Conservation (phyloP, 2,888 invertebrate genomes). For the Calameuta filiformis region DNA sequence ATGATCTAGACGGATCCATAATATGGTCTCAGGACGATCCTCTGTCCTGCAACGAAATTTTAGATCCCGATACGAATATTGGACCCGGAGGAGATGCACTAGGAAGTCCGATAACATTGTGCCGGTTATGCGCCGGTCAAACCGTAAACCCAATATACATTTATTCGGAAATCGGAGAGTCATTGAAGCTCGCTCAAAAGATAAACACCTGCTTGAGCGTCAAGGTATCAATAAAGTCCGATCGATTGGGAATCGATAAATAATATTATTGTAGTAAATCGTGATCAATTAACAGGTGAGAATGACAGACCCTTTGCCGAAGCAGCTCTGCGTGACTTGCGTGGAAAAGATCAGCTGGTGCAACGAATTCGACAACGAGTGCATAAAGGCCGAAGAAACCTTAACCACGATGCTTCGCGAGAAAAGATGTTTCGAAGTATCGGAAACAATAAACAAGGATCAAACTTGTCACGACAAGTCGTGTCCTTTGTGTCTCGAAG, state of each 20-base stretch:
- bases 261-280: not conserved
- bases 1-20: conserved; percentile 42
- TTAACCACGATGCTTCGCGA: conserved; percentile 38
- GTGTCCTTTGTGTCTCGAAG: conserved; percentile 47
- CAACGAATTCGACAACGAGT: conserved; percentile 46
- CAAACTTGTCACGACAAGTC: conserved; percentile 25
- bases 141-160: conserved; percentile 46
- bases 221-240: conserved; percentile 35
- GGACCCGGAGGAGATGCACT: conserved; percentile 14
- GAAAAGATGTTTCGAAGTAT: conserved; percentile 24
- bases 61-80: conserved; percentile 26
- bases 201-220: conserved; percentile 50
- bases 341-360: conserved; percentile 51
- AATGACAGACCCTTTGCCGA: conserved; percentile 50
- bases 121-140: conserved; percentile 48
- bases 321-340: conserved; percentile 45
- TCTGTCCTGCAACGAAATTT: conserved; percentile 38
- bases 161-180: conserved; percentile 51
- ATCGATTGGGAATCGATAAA: not conserved
- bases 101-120: conserved; percentile 27
- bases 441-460: conserved; percentile 4
- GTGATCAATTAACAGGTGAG: conserved; percentile 31
- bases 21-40: conserved; percentile 51
- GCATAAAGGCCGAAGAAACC: conserved; percentile 47
- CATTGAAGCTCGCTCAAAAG: conserved; percentile 46